A percentile compares a stretch with the other conserved stretches of the same genome.
Evolutionary conservation across 1,140 invertebrate genomes (phyloP).

Genomic region (Notospermus geniculatus): DNA sequence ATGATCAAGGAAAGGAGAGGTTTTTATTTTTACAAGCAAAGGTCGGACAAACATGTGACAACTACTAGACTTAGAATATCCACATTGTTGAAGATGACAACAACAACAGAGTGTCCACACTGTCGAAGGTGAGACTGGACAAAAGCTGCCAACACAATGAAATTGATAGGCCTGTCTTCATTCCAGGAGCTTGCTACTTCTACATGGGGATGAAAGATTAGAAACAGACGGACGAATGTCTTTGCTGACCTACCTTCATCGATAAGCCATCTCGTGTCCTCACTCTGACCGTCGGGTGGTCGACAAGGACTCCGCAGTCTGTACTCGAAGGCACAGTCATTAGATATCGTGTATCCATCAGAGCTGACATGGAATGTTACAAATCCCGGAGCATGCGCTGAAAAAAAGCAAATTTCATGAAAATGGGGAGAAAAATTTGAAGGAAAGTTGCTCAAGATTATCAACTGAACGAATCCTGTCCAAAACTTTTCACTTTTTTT

Average conservation of each 20-base stretch:
- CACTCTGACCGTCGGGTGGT: conserved; percentile 30
- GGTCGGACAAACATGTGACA: not conserved
- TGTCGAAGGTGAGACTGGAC: too few relatives aligned
- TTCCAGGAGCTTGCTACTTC: too few relatives aligned
- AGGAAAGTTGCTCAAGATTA: too few relatives aligned
- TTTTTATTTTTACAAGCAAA: not conserved
- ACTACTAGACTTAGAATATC: too few relatives aligned
- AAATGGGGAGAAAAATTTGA: too few relatives aligned
- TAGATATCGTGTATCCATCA: conserved; percentile 86
- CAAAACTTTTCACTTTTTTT: too few relatives aligned
- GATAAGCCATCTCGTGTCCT: not conserved
- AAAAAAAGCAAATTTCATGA: conserved; percentile 37
- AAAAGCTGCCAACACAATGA: not conserved
- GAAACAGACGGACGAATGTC: too few relatives aligned
- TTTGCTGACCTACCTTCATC: conserved; percentile 2
- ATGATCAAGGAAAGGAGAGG: not conserved
- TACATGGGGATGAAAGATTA: too few relatives aligned
- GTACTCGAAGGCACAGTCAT: conserved; percentile 91
- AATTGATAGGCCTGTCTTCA: too few relatives aligned
- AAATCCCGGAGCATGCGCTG: conserved; percentile 83
- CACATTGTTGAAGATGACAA: too few relatives aligned
- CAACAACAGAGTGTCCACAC: too few relatives aligned
- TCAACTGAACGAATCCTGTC: too few relatives aligned
- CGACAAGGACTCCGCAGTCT: conserved; percentile 60
- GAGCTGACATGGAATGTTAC: conserved; percentile 87